Percentiles rank a stretch among this genome's conserved stretches.
Evolutionary conservation across 2,797 vertebrate species (phyloP).

Genomic region (Meriones psammophilus): DNA sequence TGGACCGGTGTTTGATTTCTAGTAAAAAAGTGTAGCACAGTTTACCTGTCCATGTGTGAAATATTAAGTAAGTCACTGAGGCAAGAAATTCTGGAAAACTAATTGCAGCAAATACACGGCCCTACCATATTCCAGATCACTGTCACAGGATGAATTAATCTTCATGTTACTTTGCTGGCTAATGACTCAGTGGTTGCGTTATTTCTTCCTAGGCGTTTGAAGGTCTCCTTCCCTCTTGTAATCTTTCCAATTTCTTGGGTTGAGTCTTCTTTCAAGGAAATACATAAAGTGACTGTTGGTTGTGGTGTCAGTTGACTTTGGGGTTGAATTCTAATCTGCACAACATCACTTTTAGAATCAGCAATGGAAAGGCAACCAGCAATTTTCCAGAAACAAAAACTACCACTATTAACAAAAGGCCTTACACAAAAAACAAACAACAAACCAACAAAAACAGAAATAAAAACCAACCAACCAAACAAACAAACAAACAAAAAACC

Average conservation of each 20-base stretch:
- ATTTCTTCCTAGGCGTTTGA: background rate
- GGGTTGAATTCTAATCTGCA: constrained; percentile 7
- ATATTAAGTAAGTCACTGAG: background rate
- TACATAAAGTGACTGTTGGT: background rate
- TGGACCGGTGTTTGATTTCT: background rate
- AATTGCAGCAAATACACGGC: constrained; percentile 31
- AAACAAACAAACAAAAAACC: background rate
- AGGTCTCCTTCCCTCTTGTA: background rate
- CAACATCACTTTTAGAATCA: constrained; percentile 10
- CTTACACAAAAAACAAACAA: background rate
- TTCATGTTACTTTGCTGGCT: constrained; percentile 1
- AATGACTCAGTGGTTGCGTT: background rate
- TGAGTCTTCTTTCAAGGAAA: constrained; percentile 20
- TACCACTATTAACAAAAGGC: constrained; percentile 13
- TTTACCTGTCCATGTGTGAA: background rate
- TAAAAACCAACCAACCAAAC: background rate
- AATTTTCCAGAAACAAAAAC: background rate
- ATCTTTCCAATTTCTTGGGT: background rate
- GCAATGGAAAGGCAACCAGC: background rate
- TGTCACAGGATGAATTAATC: background rate
- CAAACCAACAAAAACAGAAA: background rate
- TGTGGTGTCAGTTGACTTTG: background rate
- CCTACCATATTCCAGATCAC: background rate
- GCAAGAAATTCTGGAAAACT: constrained; percentile 13
- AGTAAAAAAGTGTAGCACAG: background rate